A percentile compares a stretch with the other conserved stretches of the same genome.
phyloP scores from a whole-genome alignment of 2,888 invertebrate species.

The Orgyia antiqua region DNA sequence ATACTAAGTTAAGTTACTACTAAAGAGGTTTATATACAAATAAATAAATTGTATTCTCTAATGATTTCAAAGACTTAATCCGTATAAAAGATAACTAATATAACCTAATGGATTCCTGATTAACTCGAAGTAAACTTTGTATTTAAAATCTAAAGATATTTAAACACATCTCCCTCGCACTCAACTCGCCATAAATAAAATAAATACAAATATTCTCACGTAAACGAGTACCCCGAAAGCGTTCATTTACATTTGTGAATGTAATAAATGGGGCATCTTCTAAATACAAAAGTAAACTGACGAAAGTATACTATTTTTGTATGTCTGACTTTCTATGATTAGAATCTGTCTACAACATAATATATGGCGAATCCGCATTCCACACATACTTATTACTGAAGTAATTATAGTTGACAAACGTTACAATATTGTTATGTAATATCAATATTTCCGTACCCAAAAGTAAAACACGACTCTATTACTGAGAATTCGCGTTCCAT shows the following conservation, averaged over 20 bases:
- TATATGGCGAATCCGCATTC: slow-evolving; percentile 35
- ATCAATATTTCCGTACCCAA: too few species aligned
- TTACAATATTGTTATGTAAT: too few species aligned
- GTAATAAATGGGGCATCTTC: slow-evolving; percentile 74
- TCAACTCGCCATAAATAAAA: slow-evolving; percentile 73
- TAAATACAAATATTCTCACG: slow-evolving; percentile 78
- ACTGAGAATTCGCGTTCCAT: too few species aligned
- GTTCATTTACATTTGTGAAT: slow-evolving; percentile 75
- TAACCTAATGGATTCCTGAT: slow-evolving; percentile 66
- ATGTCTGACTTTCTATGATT: slow-evolving; percentile 35
- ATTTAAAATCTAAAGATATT: slow-evolving; percentile 74
- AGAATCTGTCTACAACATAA: slow-evolving; percentile 33
- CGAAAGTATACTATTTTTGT: slow-evolving; percentile 52
- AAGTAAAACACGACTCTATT: too few species aligned
- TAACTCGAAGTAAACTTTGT: slow-evolving; percentile 58
- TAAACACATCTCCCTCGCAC: slow-evolving; percentile 71
- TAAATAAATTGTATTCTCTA: slow-evolving; percentile 1
- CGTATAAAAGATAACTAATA: slow-evolving; percentile 64
- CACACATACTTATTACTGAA: slow-evolving; percentile 1
- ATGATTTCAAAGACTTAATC: slow-evolving; percentile 27
- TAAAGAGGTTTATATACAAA: too few species aligned
- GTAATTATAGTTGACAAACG: slow-evolving; percentile 11
- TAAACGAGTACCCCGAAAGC: slow-evolving; percentile 71
- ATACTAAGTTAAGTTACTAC: too few species aligned
- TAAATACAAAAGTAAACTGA: slow-evolving; percentile 65